Evolutionary conservation across 2,888 invertebrate genomes (phyloP).

Genomic region (Ariolimax columbianus): DNA sequence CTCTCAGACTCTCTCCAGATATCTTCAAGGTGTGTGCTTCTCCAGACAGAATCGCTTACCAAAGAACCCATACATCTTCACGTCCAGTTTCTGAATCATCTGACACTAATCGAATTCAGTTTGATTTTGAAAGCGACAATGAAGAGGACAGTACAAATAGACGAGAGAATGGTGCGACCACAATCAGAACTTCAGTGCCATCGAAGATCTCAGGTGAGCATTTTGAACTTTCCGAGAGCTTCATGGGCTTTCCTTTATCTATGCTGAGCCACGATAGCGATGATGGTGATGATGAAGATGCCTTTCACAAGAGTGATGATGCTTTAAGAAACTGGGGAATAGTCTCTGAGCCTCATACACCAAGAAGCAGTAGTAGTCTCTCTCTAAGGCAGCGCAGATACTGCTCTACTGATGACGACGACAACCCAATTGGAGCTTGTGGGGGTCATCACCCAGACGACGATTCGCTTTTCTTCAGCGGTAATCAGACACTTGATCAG

Average conservation of each 20-base stretch:
- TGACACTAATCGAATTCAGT: constrained; percentile 23
- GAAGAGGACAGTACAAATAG: not conserved
- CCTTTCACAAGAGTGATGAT: constrained; percentile 22
- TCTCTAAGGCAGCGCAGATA: constrained; percentile 29
- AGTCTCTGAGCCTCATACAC: constrained; percentile 20
- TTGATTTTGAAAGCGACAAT: constrained; percentile 42
- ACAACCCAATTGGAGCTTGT: constrained; percentile 24
- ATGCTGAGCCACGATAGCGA: not conserved
- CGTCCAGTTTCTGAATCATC: constrained; percentile 34
- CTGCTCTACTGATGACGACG: constrained; percentile 26
- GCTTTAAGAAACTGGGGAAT: constrained; percentile 31
- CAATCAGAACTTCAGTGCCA: not conserved
- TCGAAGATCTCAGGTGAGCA: not conserved
- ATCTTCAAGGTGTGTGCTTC: constrained; percentile 23
- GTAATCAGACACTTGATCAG: not conserved
- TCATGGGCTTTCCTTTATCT: not conserved
- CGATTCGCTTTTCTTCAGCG: not conserved
- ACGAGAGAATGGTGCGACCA: not conserved
- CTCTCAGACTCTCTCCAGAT: constrained; percentile 35
- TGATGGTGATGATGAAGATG: constrained; percentile 44
- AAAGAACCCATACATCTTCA: not conserved
- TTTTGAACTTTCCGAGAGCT: constrained; percentile 1
- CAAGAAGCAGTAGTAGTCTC: not conserved
- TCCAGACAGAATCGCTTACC: not conserved
- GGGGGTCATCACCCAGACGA: not conserved